Evolutionary conservation across 1,140 invertebrate species (phyloP).

Genomic region (Oncopodura yosiiana): DNA sequence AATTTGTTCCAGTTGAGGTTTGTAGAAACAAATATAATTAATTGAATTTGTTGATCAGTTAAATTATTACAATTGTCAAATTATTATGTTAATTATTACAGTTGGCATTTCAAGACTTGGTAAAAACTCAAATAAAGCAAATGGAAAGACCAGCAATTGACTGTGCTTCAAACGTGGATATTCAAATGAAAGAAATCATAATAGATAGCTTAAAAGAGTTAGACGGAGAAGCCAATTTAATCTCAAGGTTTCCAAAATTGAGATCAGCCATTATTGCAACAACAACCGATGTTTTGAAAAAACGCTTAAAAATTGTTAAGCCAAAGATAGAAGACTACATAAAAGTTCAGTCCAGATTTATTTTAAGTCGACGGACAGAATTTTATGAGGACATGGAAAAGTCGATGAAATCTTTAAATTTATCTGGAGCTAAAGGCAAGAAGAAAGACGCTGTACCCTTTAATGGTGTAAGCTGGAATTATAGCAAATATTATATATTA

Average conservation of each 20-base stretch:
- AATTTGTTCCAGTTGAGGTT: too few species aligned
- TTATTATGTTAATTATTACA: too few species aligned
- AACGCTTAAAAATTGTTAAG: conserved; percentile 86
- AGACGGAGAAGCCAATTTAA: conserved; percentile 88
- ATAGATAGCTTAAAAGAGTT: conserved; percentile 70
- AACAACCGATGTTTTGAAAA: conserved; percentile 79
- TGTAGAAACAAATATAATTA: too few species aligned
- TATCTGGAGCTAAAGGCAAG: too few species aligned
- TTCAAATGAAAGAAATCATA: conserved; percentile 98
- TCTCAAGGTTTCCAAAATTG: conserved; percentile 97
- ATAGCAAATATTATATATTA: too few species aligned
- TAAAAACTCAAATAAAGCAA: conserved; percentile 90
- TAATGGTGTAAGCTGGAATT: too few species aligned
- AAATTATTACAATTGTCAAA: neutral
- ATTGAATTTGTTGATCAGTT: too few species aligned
- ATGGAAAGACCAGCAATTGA: conserved; percentile 91
- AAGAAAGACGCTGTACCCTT: too few species aligned
- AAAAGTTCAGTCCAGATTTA: conserved; percentile 91
- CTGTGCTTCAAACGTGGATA: conserved; percentile 94
- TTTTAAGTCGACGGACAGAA: conserved; percentile 98
- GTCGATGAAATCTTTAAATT: too few species aligned
- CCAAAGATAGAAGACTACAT: conserved; percentile 92
- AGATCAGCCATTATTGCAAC: conserved; percentile 96
- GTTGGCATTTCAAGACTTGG: conserved; percentile 76
- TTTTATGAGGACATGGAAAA: too few species aligned